Evolutionary conservation across 1,140 invertebrate species (phyloP).

Genomic region (Tetramorium alpestre): DNA sequence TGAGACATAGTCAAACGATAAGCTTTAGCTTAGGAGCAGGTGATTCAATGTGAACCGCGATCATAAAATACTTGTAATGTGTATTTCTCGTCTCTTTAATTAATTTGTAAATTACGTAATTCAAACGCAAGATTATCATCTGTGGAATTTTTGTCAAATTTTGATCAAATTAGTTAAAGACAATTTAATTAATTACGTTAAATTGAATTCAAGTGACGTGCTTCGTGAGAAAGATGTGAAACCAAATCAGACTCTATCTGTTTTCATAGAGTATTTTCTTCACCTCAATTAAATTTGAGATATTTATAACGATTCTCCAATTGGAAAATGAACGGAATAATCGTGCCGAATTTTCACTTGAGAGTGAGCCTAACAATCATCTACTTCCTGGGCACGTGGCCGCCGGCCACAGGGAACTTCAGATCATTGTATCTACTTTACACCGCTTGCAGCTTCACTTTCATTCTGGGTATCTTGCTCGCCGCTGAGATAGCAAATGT

Average conservation of each 20-base stretch:
- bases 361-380: slow-evolving; percentile 69
- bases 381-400: slow-evolving; percentile 75
- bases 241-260: not conserved
- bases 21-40: too few species aligned
- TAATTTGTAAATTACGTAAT: slow-evolving; percentile 2
- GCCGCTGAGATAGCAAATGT: slow-evolving; percentile 68
- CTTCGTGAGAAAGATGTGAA: not conserved
- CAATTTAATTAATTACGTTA: not conserved
- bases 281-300: not conserved
- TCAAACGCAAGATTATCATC: not conserved
- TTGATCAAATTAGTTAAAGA: not conserved
- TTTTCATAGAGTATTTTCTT: not conserved
- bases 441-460: slow-evolving; percentile 58
- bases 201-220: not conserved
- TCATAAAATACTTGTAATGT: too few species aligned
- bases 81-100: not conserved
- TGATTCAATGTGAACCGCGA: not conserved
- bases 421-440: slow-evolving; percentile 67
- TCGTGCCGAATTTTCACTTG: slow-evolving; percentile 73
- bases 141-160: not conserved
- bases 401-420: slow-evolving; percentile 25
- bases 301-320: not conserved
- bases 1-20: not conserved
- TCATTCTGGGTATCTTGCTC: slow-evolving; percentile 70
- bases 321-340: not conserved